Percentiles rank a stretch among this genome's conserved stretches.
Conservation (phyloP, 1,140 invertebrate genomes). For the Hylyphantes graminicola region DNA sequence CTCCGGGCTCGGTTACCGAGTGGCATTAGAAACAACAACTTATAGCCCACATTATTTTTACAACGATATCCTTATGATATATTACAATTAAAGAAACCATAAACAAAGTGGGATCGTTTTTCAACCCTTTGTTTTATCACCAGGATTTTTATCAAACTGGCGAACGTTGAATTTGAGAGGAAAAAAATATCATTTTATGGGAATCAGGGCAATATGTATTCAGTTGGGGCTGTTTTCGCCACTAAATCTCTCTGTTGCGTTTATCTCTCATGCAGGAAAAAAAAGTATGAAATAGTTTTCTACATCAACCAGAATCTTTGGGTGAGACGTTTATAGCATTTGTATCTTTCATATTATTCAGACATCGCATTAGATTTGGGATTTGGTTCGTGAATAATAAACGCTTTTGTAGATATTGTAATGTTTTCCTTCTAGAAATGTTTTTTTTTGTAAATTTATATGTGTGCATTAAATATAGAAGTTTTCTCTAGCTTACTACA, state of each 20-base stretch:
- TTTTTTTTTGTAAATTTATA: no score
- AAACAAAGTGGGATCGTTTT: background rate
- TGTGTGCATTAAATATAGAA: no score
- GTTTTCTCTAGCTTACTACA: no score
- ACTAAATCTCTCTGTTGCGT: slow-evolving; percentile 32
- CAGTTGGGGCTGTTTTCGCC: slow-evolving; percentile 25
- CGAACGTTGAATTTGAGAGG: slow-evolving; percentile 5
- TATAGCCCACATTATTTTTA: no score
- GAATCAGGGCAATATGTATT: slow-evolving; percentile 29
- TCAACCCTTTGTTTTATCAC: background rate
- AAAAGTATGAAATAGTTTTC: background rate
- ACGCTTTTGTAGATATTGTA: no score
- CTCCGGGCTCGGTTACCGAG: no score
- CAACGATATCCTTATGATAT: no score
- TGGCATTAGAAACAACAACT: no score
- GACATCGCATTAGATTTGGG: background rate
- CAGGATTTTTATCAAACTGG: slow-evolving; percentile 16
- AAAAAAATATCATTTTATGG: slow-evolving; percentile 29
- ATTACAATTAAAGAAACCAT: no score
- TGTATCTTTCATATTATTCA: slow-evolving; percentile 18
- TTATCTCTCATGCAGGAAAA: background rate
- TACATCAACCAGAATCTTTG: background rate
- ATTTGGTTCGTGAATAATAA: background rate
- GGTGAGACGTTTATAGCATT: background rate
- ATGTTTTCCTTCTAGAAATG: no score